A percentile compares a stretch with the other conserved stretches of the same genome.
These are phyloP conservation scores for Cybosia mesomella DNA, from an alignment of 2,888 invertebrate species.

Conservation along the genomic window DNA sequence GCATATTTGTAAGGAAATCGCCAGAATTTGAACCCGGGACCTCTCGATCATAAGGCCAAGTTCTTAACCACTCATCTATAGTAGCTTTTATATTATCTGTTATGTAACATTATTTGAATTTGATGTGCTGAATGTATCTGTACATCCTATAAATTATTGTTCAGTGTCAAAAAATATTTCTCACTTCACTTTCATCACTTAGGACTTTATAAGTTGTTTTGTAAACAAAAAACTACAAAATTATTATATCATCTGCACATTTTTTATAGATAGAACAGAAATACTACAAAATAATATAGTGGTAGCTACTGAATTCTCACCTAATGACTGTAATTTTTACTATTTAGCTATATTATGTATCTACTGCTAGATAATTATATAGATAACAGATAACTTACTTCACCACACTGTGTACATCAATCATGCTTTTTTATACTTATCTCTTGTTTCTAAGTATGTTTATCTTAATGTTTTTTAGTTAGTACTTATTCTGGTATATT, in stretches of 20 bases:
- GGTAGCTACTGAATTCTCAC: not conserved
- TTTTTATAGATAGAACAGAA: not conserved
- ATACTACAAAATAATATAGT: not conserved
- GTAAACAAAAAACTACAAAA: not conserved
- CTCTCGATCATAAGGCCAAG: too few relatives aligned
- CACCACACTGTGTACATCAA: not conserved
- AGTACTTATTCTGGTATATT: not conserved
- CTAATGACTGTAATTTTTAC: not conserved
- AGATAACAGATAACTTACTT: not conserved
- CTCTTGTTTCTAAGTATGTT: not conserved
- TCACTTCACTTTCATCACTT: not conserved
- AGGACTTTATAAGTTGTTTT: not conserved
- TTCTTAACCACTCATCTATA: too few relatives aligned
- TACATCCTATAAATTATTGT: too few relatives aligned
- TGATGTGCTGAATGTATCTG: too few relatives aligned
- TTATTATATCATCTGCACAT: not conserved
- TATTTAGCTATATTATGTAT: not conserved
- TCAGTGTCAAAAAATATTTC: not conserved
- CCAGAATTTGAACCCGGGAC: too few relatives aligned
- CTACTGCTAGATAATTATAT: conserved; percentile 4
- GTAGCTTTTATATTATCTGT: too few relatives aligned
- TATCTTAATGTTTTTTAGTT: not conserved
- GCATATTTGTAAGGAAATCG: too few relatives aligned
- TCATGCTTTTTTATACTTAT: not conserved
- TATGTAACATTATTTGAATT: too few relatives aligned